A percentile compares a stretch with the other conserved stretches of the same genome.
These are phyloP conservation scores for Serrognathus titanus DNA, from an alignment of 2,888 invertebrate genomes.

Conservation along the genomic window DNA sequence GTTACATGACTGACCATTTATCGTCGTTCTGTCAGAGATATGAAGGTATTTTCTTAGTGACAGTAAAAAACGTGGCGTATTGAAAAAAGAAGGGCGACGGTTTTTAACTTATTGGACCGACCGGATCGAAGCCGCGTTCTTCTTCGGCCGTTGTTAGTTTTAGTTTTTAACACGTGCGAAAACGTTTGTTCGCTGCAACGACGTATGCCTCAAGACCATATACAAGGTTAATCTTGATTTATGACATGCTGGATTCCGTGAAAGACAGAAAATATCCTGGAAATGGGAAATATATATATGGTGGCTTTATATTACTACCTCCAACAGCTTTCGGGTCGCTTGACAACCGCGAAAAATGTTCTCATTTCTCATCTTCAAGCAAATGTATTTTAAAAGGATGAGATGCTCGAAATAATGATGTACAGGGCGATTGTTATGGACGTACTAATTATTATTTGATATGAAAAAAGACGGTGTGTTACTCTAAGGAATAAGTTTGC, in stretches of 20 bases:
- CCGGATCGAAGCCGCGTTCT: no score
- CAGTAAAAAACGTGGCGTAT: no score
- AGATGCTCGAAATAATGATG: constrained; percentile 33
- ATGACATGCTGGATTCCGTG: constrained; percentile 38
- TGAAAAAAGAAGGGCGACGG: no score
- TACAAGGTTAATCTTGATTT: constrained; percentile 42
- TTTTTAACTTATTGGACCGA: no score
- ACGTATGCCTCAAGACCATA: constrained; percentile 32
- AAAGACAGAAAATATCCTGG: constrained; percentile 39
- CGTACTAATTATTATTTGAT: no score
- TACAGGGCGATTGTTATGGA: constrained; percentile 15
- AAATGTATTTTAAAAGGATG: constrained; percentile 40
- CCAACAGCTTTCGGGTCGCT: constrained; percentile 35
- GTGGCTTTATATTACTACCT: constrained; percentile 37
- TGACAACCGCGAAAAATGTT: constrained; percentile 40
- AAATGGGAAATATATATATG: constrained; percentile 38
- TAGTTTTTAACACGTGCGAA: constrained; percentile 22
- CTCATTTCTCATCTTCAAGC: constrained; percentile 42
- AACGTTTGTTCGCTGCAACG: constrained; percentile 22
- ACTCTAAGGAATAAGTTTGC: background rate
- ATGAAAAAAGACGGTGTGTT: constrained; percentile 16
- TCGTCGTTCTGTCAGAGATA: no score
- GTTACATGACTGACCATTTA: no score
- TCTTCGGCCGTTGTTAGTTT: background rate
- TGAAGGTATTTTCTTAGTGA: no score